Percentiles rank a stretch among this genome's conserved stretches.
Conservation (phyloP, 2,113 vertebrate genomes). For the Ochotona curzoniae region DNA sequence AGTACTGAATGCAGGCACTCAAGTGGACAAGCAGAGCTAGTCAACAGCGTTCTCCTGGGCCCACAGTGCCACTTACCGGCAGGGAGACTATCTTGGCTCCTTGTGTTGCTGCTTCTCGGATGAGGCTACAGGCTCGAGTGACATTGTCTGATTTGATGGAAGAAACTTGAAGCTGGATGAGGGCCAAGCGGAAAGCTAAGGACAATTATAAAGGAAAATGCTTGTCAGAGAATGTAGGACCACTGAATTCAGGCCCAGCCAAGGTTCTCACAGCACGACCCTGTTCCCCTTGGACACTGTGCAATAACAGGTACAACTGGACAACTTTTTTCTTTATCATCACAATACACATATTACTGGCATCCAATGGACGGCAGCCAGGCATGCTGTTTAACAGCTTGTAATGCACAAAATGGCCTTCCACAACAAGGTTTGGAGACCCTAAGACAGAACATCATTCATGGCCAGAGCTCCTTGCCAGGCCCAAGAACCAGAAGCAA, state of each 20-base stretch:
- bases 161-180: constrained; percentile 93
- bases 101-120: constrained; percentile 91
- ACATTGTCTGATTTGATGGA: constrained; percentile 93
- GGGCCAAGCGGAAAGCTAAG: constrained; percentile 94
- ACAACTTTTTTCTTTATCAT: background rate
- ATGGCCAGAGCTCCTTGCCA: background rate
- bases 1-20: background rate
- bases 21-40: background rate
- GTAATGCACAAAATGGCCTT: background rate
- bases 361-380: background rate
- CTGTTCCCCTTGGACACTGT: background rate
- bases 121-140: constrained; percentile 87
- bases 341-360: background rate
- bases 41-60: too few relatives aligned
- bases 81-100: constrained; percentile 93
- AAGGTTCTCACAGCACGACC: background rate
- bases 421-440: background rate
- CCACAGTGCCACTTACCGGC: constrained; percentile 89
- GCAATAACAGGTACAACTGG: background rate
- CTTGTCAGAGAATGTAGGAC: background rate
- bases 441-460: background rate
- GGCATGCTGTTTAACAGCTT: background rate
- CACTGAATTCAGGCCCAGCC: background rate
- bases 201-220: constrained; percentile 55
- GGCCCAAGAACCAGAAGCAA: background rate